Evolutionary conservation across 1,140 invertebrate genomes (phyloP), one percentile per base, ranked within the genome.

Genomic region (Heliconius melpomene): DNA sequence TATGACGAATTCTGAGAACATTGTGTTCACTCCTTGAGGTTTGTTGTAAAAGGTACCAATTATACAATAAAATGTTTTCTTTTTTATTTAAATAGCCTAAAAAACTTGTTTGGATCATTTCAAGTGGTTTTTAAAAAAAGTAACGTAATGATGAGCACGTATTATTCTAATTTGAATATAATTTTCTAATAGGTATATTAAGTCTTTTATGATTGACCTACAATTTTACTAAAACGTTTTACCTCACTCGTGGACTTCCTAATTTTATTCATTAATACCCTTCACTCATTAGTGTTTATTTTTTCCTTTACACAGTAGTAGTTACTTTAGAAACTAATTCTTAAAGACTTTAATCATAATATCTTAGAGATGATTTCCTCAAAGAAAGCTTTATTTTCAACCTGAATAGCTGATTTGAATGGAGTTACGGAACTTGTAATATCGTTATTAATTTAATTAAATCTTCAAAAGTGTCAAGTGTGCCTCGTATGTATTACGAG

Each of bases 41-140:
- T 88, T 87, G 84, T 91, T 88, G 84, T 91, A 88, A 91, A 90
- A 87, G 78, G 76, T 79, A 84, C 82, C 87, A 91, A 92, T 93
- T 92, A 92, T 79, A 32, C 70, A 75, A 77, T 88, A 90, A 89
- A 89, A 79, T 81, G 75, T 80, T 87, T 3, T 29, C 88, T 82
- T 85, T 81, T 70, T 66, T 29, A 60, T 38, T 75, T 72, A 72
- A 71, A 72, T 60, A 46, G 66, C 54, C 74, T 54, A 73, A 75
- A 79, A 75, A 72, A 72, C 40, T 57, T 80, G 70, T 76, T 79
- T 36, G 36, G 79, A 20, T 80, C 23, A 16, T 29, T 66, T 66
- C 60, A 29, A 29, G 60, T 16, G 60, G 60, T 66, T 66, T 66
- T 66, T 5, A 16, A 66, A 29, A 66, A 52, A 66, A 66, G 60